Evolutionary conservation across 2,797 vertebrate species (phyloP), one percentile per base, ranked within the genome.

Genomic region (Trachurus trachurus): DNA sequence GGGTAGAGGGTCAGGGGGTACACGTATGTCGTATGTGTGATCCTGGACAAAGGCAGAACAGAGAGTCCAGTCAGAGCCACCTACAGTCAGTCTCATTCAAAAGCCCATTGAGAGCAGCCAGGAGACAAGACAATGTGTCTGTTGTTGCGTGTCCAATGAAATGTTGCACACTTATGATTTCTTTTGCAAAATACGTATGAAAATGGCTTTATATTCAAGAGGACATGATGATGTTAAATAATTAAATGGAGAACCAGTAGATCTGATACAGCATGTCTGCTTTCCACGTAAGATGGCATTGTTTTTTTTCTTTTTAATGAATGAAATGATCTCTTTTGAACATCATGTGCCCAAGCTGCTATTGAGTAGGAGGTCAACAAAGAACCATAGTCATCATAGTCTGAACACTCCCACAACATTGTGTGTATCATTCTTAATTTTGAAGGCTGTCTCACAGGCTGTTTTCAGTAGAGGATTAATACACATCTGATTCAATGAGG

Each of bases 11-110:
- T 94, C 87, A 96, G 71, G 0, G 98, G 98, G 85, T 98, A 98
- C 19, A 98, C 88, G 71, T 93, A 78, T 0, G 98, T 99, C 53
- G 97, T 97, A 57, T 96, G 93, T 77, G 99, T 93, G 90, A 99
- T 98, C 97, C 98, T 99, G 86, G 17, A 89, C 76, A 86, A 81
- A 85, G 66, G 68, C 70, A 86, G 74, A 89, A 93, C 88, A 93
- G 78, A 92, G 85, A 80, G 49, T 74, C 70, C 81, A 93, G 81
- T 93, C 88, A 94, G 83, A 88, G 52, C 79, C 86, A 76, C 85
- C 86, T 86, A 86, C 86, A 60, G 19, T 84, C 86, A 60, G 19
- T 84, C 79, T 2, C 71, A 76, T 71, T 89, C 83, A 86, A 89
- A 82, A 80, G 87, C 77, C 82, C 80, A 80, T 88, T 86, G 81